Percentiles rank a stretch among this genome's conserved stretches.
Conservation (phyloP, 2,797 vertebrate genomes). For the Enteromius fasciolatus region DNA sequence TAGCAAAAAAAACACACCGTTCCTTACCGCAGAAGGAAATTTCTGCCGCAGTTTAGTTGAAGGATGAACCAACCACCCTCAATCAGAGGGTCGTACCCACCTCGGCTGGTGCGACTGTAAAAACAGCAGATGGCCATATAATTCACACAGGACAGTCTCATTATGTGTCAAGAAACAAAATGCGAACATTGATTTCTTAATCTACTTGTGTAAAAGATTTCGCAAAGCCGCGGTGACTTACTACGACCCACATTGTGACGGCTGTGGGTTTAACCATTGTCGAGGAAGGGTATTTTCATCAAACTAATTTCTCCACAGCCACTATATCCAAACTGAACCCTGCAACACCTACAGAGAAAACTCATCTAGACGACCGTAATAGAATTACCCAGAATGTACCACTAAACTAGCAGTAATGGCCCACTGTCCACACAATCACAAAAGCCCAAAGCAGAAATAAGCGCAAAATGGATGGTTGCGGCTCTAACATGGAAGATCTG, state of each 20-base stretch:
- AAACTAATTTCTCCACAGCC: constrained; percentile 37
- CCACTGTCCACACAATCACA: constrained; percentile 63
- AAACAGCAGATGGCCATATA: constrained; percentile 30
- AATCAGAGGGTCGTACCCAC: constrained; percentile 13
- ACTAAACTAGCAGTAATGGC: constrained; percentile 60
- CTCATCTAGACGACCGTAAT: constrained; percentile 44
- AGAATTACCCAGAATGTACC: constrained; percentile 53
- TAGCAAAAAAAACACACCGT: not conserved
- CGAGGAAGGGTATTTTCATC: constrained; percentile 29
- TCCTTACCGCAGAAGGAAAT: constrained; percentile 25
- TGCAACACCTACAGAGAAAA: constrained; percentile 29
- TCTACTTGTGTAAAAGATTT: constrained; percentile 14
- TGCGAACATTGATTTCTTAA: constrained; percentile 48
- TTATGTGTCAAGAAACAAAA: constrained; percentile 49
- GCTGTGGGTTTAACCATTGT: constrained; percentile 23
- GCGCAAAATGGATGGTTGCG: constrained; percentile 69
- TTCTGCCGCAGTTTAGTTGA: constrained; percentile 31
- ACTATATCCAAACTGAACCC: not conserved
- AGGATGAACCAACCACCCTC: constrained; percentile 21
- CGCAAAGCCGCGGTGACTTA: not conserved
- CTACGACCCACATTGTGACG: not conserved
- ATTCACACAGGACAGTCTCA: constrained; percentile 29
- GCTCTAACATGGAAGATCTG: constrained; percentile 68
- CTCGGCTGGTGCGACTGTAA: constrained; percentile 6
- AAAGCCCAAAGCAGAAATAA: constrained; percentile 65